Evolutionary conservation across 2,113 vertebrate species (phyloP), one percentile per base, ranked within the genome.

Genomic region (Lathamus discolor): DNA sequence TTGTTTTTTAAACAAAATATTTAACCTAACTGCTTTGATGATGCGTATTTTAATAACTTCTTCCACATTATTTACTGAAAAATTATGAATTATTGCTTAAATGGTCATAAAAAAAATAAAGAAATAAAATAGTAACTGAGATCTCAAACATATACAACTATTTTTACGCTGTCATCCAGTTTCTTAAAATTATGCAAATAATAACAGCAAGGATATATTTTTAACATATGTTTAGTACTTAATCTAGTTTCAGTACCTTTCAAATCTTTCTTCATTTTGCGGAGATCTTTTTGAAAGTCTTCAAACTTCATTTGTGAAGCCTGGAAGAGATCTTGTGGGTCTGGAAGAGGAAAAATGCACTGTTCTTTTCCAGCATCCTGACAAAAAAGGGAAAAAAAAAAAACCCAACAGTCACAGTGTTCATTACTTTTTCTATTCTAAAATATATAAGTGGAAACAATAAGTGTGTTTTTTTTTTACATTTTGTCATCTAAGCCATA

Each of bases 311-410:
- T 98, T 86, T 99, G 99, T 1, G 99, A 99, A 24, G 98, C 98
- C 96, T 99, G 99, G 93, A 99, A 99, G 51, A 99, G 98, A 93
- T 99, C 99, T n/a, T 99, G 99, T 7, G 99, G 99, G 75, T 99
- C 99, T 3, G 99, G 99, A 64, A 99, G 98, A 46, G 99, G 99
- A 94, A 98, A 99, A 66, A 98, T 95, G 88, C 98, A 99, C 5
- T 99, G 98, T 69, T 99, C 99, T 88, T 98, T 99, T 59, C 99
- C 99, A 49, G 99, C 98, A 72, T 99, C 99, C 99, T 99, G 87
- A 81, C 59, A 75, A 82, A 95, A 96, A 93, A 95, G 13, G 19
- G 12, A 33, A 57, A 57, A 9, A n/a, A 22, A 59, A 59, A 23
- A 9, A n/a, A 57, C 4, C 22, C 10, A 62, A 64, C 4, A 61